Percentiles rank a stretch among this genome's conserved stretches.
Evolutionary conservation across 2,113 vertebrate genomes (phyloP).

Genomic region (Chaetorhynchus papuensis): DNA sequence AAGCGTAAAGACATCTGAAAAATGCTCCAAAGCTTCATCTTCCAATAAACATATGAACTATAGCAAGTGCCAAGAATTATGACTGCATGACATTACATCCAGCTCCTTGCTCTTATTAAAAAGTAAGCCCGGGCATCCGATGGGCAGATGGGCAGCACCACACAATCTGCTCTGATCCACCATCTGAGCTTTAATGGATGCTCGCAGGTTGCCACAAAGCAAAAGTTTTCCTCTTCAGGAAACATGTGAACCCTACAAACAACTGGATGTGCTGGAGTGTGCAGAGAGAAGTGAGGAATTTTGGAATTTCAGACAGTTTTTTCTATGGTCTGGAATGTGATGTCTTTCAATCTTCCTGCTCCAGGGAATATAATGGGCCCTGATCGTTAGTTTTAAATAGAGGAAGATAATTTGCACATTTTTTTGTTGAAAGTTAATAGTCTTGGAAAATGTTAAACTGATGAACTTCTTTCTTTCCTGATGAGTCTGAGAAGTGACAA

Average conservation of each 20-base stretch:
- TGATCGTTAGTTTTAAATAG: not conserved
- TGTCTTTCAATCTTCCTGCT: not conserved
- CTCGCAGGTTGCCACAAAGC: not conserved
- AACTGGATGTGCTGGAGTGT: not conserved
- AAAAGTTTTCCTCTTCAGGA: not conserved
- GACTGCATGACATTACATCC: conserved; percentile 42
- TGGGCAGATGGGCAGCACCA: conserved; percentile 39
- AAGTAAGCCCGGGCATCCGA: not conserved
- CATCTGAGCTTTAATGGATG: not conserved
- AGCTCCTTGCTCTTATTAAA: conserved; percentile 33
- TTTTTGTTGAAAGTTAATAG: not conserved
- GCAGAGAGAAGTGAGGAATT: not conserved
- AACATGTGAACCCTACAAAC: rapidly evolving
- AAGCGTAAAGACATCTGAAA: conserved; percentile 52
- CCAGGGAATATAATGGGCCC: not conserved
- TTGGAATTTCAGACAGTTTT: not conserved
- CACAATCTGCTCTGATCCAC: conserved; percentile 26
- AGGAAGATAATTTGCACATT: not conserved
- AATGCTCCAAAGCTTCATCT: conserved; percentile 47
- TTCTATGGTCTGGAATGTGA: not conserved
- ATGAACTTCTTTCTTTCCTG: not conserved
- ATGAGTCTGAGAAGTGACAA: not conserved
- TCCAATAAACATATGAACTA: conserved; percentile 56
- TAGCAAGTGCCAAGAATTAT: conserved; percentile 45
- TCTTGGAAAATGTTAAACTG: not conserved